Evolutionary conservation across 2,113 vertebrate genomes (phyloP).

Genomic region (Hippopotamus amphibius): DNA sequence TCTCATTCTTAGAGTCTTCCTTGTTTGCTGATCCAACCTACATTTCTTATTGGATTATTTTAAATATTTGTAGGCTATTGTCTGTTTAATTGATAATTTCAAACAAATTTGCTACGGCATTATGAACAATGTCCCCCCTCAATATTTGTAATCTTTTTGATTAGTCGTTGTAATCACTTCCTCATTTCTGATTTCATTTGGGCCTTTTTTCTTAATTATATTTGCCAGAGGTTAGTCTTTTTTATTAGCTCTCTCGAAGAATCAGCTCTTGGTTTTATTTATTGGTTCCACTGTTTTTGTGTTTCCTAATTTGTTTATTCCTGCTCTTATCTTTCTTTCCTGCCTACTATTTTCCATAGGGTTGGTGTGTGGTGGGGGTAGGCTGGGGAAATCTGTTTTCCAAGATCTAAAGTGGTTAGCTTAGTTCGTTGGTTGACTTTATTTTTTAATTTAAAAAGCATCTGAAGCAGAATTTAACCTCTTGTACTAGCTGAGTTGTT

Average conservation of each 20-base stretch:
- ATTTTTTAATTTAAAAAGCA: background rate
- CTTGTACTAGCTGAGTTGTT: background rate
- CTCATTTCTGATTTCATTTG: constrained; percentile 69
- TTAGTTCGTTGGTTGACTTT: background rate
- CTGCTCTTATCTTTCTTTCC: constrained; percentile 55
- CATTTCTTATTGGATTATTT: constrained; percentile 36
- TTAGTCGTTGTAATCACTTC: constrained; percentile 59
- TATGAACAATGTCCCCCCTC: background rate
- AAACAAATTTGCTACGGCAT: constrained; percentile 40
- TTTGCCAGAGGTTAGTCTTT: constrained; percentile 68
- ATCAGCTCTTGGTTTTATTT: constrained; percentile 63
- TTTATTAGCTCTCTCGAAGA: constrained; percentile 64
- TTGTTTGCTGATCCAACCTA: background rate
- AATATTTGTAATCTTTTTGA: constrained; percentile 67
- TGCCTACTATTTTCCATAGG: background rate
- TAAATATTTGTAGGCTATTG: constrained; percentile 50
- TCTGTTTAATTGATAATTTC: constrained; percentile 72
- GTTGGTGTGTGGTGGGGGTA: background rate
- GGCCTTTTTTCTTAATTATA: constrained; percentile 56
- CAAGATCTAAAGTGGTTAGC: constrained; percentile 1
- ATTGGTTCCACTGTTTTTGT: constrained; percentile 55
- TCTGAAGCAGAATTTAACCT: background rate
- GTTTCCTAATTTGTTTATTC: constrained; percentile 72
- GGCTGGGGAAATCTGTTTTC: background rate
- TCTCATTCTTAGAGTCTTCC: background rate